phyloP scores from a whole-genome alignment of 2,888 invertebrate genomes.

The Sthenelais limicola region DNA sequence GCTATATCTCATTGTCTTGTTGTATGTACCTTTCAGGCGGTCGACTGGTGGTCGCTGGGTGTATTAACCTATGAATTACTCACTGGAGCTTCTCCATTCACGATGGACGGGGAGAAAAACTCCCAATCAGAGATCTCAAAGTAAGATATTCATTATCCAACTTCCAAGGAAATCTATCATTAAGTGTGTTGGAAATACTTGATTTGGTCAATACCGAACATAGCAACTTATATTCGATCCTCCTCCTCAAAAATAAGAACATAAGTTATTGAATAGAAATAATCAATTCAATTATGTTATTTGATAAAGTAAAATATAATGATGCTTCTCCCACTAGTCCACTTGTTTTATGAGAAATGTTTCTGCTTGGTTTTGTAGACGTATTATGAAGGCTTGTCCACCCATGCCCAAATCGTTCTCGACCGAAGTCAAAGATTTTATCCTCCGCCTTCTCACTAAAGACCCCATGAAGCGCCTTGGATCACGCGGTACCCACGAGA shows the following conservation, averaged over 20 bases:
- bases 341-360: too few relatives aligned
- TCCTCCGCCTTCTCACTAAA: constrained; percentile 87
- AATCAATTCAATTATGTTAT: too few relatives aligned
- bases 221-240: too few relatives aligned
- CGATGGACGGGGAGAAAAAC: constrained; percentile 94
- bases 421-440: constrained; percentile 82
- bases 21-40: constrained; percentile 84
- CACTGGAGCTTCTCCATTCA: constrained; percentile 97
- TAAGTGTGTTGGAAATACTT: too few relatives aligned
- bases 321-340: too few relatives aligned
- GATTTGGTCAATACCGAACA: too few relatives aligned
- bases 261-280: too few relatives aligned
- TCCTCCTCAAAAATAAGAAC: too few relatives aligned
- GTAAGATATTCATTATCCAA: constrained; percentile 53
- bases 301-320: too few relatives aligned
- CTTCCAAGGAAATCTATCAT: too few relatives aligned
- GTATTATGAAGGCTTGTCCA: constrained; percentile 90
- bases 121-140: constrained; percentile 94
- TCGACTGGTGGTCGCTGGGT: constrained; percentile 99
- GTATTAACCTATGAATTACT: constrained; percentile 96
- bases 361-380: constrained; percentile 71
- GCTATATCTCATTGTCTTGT: too few relatives aligned
- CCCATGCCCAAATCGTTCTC: constrained; percentile 90
- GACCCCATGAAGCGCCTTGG: constrained; percentile 90
- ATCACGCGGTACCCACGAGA: constrained; percentile 86